Percentiles rank a stretch among this genome's conserved stretches.
Conservation (phyloP, 2,113 vertebrate species). For the Tachysurus fulvidraco region DNA sequence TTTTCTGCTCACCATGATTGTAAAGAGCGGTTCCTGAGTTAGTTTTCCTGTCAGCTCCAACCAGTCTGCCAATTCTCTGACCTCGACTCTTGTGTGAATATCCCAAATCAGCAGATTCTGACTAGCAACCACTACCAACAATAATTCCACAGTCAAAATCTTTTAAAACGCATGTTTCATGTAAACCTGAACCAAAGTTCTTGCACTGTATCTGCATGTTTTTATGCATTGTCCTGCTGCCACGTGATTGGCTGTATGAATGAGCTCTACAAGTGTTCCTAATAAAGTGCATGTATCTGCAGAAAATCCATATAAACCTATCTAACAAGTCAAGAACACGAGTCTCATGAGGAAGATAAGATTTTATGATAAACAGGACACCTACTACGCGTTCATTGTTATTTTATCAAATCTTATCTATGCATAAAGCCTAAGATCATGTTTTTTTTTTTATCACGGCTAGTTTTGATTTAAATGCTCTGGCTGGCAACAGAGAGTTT, state of each 20-base stretch:
- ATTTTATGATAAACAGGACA: too few relatives aligned
- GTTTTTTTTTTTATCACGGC: neutral
- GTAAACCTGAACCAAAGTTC: neutral
- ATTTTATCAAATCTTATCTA: neutral
- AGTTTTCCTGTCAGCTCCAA: neutral
- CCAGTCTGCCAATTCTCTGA: neutral
- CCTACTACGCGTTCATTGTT: neutral
- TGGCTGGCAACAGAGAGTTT: constrained; percentile 1
- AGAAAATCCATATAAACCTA: neutral
- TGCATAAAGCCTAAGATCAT: neutral
- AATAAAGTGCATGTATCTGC: neutral
- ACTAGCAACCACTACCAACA: neutral
- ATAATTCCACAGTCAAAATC: neutral
- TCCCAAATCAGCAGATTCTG: neutral
- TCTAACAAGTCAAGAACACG: neutral
- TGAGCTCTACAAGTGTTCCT: neutral
- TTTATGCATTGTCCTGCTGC: neutral
- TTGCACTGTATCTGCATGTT: neutral
- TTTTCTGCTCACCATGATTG: neutral
- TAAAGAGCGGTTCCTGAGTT: neutral
- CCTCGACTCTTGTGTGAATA: neutral
- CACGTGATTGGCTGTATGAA: neutral
- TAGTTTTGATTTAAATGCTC: neutral
- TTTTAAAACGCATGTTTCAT: neutral
- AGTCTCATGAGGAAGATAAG: too few relatives aligned